Evolutionary conservation across 1,140 invertebrate genomes (phyloP).

Genomic region (Diabrotica virgifera): DNA sequence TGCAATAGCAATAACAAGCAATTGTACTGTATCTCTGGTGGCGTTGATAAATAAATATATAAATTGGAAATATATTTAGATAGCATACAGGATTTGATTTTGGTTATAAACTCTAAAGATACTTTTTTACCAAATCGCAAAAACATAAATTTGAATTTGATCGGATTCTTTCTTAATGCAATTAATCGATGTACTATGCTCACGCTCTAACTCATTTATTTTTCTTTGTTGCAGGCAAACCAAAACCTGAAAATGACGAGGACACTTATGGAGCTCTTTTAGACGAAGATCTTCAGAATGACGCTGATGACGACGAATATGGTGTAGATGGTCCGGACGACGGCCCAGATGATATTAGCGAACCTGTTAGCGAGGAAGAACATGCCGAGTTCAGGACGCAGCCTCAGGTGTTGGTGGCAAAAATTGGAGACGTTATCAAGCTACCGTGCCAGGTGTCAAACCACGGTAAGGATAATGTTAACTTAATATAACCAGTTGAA

Average conservation of each 20-base stretch:
- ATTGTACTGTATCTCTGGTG: too few species aligned
- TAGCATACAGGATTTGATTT: slow-evolving; percentile 6
- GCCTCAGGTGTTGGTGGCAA: slow-evolving; percentile 11
- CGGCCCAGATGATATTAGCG: slow-evolving; percentile 2
- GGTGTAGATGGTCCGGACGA: slow-evolving; percentile 3
- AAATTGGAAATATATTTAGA: too few species aligned
- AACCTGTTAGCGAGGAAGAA: slow-evolving; percentile 7
- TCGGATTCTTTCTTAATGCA: too few species aligned
- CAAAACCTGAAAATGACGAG: slow-evolving; percentile 12
- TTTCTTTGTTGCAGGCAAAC: slow-evolving; percentile 13
- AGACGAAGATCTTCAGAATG: slow-evolving; percentile 16
- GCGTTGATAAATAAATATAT: too few species aligned
- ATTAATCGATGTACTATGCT: too few species aligned
- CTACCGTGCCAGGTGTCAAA: slow-evolving; percentile 14
- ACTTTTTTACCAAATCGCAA: neutral
- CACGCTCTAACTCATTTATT: neutral
- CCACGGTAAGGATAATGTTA: neutral
- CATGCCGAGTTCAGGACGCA: neutral
- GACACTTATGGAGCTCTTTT: slow-evolving; percentile 8
- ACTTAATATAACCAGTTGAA: too few species aligned
- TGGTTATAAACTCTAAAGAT: too few species aligned
- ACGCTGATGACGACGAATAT: slow-evolving; percentile 12
- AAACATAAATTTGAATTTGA: neutral
- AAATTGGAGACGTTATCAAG: slow-evolving; percentile 6
- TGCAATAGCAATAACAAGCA: too few species aligned